Evolutionary conservation across 2,113 vertebrate genomes (phyloP).

Genomic region (Chinchilla lanigera): DNA sequence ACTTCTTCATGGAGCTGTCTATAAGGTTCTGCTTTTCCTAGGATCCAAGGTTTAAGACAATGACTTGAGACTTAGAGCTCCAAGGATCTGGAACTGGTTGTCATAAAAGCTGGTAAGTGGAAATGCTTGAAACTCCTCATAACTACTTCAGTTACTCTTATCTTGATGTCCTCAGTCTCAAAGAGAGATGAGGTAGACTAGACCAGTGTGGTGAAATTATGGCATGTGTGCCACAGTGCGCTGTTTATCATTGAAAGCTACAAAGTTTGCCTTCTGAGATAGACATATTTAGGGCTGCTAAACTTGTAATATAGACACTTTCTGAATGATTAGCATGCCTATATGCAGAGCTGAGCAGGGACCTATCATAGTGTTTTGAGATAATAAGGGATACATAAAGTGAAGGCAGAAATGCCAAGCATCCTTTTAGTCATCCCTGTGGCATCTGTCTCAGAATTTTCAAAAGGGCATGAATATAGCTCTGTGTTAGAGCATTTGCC

Average conservation of each 20-base stretch:
- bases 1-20: background rate
- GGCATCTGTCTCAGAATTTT: background rate
- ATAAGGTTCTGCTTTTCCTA: background rate
- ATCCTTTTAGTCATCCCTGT: background rate
- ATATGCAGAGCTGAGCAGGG: background rate
- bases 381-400: background rate
- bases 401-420: background rate
- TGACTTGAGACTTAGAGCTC: background rate
- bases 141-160: background rate
- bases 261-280: background rate
- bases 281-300: background rate
- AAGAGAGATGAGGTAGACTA: background rate
- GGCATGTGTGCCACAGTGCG: background rate
- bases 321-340: background rate
- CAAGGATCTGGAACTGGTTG: background rate
- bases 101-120: background rate
- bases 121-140: background rate
- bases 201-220: background rate
- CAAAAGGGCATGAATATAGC: too few relatives aligned
- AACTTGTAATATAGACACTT: background rate
- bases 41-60: background rate
- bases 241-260: background rate
- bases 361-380: background rate
- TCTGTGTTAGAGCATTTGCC: too few relatives aligned
- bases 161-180: background rate